A percentile compares a stretch with the other conserved stretches of the same genome.
phyloP scores from a whole-genome alignment of 1,140 invertebrate genomes.

The Drosophila kanapiae region DNA sequence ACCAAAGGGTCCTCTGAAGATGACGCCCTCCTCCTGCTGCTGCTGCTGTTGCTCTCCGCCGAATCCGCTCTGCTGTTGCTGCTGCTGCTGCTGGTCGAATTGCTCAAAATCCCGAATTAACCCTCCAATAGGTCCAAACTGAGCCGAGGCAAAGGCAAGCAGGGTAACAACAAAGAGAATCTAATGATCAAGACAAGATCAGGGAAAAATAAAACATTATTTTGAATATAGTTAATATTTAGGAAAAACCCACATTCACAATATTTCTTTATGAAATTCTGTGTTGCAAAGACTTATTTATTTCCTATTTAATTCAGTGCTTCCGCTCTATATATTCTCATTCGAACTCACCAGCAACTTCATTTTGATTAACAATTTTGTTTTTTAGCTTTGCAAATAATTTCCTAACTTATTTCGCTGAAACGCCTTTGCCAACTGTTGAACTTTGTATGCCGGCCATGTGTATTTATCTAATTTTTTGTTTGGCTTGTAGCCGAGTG shows the following conservation, averaged over 20 bases:
- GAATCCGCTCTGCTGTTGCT: conserved; percentile 29
- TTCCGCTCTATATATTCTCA: fast-evolving
- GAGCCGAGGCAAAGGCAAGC: conserved; percentile 17
- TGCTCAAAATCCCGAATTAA: conserved; percentile 20
- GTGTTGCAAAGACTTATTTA: no score
- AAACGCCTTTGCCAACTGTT: conserved; percentile 13
- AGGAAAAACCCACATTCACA: no score
- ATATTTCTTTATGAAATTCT: no score
- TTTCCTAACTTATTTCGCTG: conserved; percentile 3
- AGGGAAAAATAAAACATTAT: neutral
- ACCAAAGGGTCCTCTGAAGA: conserved; percentile 34
- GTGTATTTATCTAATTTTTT: conserved; percentile 34
- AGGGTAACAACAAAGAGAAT: conserved; percentile 16
- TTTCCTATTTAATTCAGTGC: neutral
- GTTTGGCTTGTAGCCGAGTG: neutral
- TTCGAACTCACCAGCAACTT: conserved; percentile 16
- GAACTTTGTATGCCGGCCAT: neutral
- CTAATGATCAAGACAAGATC: neutral
- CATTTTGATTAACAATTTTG: neutral
- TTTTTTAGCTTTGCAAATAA: neutral
- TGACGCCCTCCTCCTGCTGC: conserved; percentile 40
- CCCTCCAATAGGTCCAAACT: conserved; percentile 22
- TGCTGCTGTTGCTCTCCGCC: conserved; percentile 34
- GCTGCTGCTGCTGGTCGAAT: conserved; percentile 11
- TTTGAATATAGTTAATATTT: no score